phyloP scores from a whole-genome alignment of 2,888 invertebrate genomes.

The Acleris cristana region DNA sequence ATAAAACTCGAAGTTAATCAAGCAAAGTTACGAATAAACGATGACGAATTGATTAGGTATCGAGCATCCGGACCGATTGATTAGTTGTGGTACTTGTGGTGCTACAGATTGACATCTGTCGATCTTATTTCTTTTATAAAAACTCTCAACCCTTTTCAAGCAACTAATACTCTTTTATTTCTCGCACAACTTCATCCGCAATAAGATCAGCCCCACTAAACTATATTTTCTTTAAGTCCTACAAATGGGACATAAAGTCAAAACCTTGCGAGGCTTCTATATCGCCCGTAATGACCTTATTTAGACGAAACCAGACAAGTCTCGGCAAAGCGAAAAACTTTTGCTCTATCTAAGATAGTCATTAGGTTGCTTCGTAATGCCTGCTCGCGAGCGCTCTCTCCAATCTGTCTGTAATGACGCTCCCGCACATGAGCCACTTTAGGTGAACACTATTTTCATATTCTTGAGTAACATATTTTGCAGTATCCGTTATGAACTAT shows the following conservation, averaged over 20 bases:
- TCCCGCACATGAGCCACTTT: slow-evolving; percentile 17
- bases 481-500: background rate
- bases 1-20: too few relatives aligned
- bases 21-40: too few relatives aligned
- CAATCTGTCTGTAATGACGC: slow-evolving; percentile 44
- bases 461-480: slow-evolving; percentile 1
- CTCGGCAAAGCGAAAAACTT: slow-evolving; percentile 64
- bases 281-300: slow-evolving; percentile 63
- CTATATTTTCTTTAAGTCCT: slow-evolving; percentile 3
- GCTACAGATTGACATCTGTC: too few relatives aligned
- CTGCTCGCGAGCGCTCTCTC: slow-evolving; percentile 49
- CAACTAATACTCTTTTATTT: background rate
- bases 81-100: too few relatives aligned
- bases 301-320: slow-evolving; percentile 62
- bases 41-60: too few relatives aligned
- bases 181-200: background rate
- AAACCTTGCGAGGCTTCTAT: slow-evolving; percentile 35
- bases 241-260: slow-evolving; percentile 32
- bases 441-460: background rate
- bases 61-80: too few relatives aligned
- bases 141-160: too few relatives aligned
- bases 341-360: slow-evolving; percentile 68
- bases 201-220: background rate
- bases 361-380: slow-evolving; percentile 62
- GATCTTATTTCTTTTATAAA: too few relatives aligned